Percentiles rank a stretch among this genome's conserved stretches.
Evolutionary conservation across 2,888 invertebrate genomes (phyloP).

Genomic region (Hypena proboscidalis): DNA sequence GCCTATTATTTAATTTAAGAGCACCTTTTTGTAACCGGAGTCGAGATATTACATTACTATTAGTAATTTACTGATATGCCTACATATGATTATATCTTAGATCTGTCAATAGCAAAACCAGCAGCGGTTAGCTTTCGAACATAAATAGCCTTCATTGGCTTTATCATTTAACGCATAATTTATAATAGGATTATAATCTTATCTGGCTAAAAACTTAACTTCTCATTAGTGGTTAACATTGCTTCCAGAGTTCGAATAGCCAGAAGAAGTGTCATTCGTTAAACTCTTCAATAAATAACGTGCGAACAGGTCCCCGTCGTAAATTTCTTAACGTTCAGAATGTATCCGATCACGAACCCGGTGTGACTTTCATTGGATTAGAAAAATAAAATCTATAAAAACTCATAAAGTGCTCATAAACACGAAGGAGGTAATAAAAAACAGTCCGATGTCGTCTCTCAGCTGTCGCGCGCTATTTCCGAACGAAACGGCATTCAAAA

Average conservation of each 20-base stretch:
- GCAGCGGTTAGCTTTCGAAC: conserved; percentile 25
- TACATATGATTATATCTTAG: conserved; percentile 46
- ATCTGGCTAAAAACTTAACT: conserved; percentile 23
- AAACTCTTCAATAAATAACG: conserved; percentile 60
- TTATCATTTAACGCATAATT: conserved; percentile 51
- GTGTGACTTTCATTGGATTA: conserved; percentile 76
- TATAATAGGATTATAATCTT: conserved; percentile 31
- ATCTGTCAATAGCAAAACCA: conserved; percentile 46
- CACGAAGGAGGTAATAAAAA: conserved; percentile 83
- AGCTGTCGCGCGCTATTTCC: conserved; percentile 84
- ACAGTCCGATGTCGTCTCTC: conserved; percentile 78
- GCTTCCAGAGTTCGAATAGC: conserved; percentile 28
- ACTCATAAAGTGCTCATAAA: conserved; percentile 84
- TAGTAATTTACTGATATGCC: no score
- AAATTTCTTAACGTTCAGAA: conserved; percentile 65
- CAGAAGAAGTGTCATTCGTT: conserved; percentile 44
- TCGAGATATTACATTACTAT: conserved; percentile 30
- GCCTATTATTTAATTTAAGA: conserved; percentile 40
- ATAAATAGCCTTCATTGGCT: conserved; percentile 19
- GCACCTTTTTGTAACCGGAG: conserved; percentile 42
- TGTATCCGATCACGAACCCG: conserved; percentile 67
- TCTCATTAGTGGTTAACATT: conserved; percentile 22
- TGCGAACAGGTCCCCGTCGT: conserved; percentile 60
- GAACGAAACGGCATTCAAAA: conserved; percentile 74
- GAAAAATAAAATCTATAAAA: conserved; percentile 81